Evolutionary conservation across 1,140 invertebrate genomes (phyloP), one percentile per base, ranked within the genome.

Genomic region (Anoplophora glabripennis): DNA sequence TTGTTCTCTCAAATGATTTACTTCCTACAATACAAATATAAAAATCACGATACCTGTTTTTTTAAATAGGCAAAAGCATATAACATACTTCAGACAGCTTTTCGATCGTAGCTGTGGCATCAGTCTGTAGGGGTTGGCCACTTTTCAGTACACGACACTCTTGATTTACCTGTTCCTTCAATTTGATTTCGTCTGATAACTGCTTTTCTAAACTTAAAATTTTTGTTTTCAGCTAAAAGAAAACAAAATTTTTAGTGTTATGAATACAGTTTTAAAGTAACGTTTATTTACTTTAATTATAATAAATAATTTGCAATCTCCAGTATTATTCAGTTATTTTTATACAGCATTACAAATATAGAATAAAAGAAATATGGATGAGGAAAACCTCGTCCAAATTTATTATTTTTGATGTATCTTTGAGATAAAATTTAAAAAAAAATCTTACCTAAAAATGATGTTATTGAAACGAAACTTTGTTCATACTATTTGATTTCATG

Each of bases 31-130:
- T 55, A 45, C 28, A 55, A 35, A 21, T 21, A 64, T 18, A 53
- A 44, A 37, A 61, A 41, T 49, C 17, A 45, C 14, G 54, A 37
- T 37, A 49, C 38, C 17, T 46, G n/a, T n/a, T 11, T 9, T 42
- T 12, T 36, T 21, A 54, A 18, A 63, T 46, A 18, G n/a, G 48
- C 14, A 62, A 56, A n/a, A 42, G 34, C 11, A 34, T 12, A 37
- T 17, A 51, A 65, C 64, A 44, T 57, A 65, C 64, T 38, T 65
- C 60, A 9, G 64, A 56, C 10, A 65, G 38, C 51, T 53, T 65
- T 53, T 65, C 64, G 52, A 65, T 59, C 14, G 49, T 63, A 8
- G 57, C 28, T 11, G 52, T 65, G 4, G 60, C 45, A 53, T 65
- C 60, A 8, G 49, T 17, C 12, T 54, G 59, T 3, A n/a, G 37